These are phyloP conservation scores for Sarotherodon lohbergeri DNA, from an alignment of 2,113 vertebrate genomes.

Conservation along the genomic window DNA sequence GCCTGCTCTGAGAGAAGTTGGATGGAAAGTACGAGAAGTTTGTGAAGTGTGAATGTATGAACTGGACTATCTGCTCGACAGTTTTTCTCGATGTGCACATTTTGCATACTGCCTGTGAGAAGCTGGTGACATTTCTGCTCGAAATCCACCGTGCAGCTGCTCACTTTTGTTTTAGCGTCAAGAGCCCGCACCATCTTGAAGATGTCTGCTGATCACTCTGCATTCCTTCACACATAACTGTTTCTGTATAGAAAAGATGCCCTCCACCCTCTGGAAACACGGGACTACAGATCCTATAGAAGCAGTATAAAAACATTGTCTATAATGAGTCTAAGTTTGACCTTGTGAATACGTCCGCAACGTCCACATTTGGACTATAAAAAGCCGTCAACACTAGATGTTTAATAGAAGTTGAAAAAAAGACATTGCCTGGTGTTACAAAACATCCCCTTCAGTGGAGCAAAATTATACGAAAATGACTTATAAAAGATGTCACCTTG, in stretches of 20 bases:
- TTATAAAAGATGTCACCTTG: background rate
- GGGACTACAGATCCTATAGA: background rate
- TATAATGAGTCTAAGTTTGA: background rate
- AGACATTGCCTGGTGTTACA: background rate
- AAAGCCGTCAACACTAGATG: background rate
- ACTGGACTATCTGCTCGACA: background rate
- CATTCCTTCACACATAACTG: background rate
- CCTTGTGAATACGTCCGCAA: background rate
- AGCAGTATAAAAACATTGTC: background rate
- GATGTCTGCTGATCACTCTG: fast-evolving
- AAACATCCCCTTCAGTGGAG: background rate
- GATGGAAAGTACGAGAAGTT: background rate
- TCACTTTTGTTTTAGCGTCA: background rate
- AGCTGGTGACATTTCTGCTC: background rate
- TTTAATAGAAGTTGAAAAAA: background rate
- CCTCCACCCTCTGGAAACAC: background rate
- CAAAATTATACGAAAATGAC: background rate
- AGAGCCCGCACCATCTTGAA: background rate
- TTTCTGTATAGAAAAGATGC: background rate
- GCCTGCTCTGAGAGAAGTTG: background rate
- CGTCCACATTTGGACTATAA: background rate
- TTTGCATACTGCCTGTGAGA: background rate
- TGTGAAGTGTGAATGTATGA: background rate
- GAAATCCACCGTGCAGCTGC: background rate
- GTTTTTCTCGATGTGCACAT: background rate